Percentiles rank a stretch among this genome's conserved stretches.
These are phyloP conservation scores for Heloderma charlesbogerti DNA, from an alignment of 2,113 vertebrate species.

Conservation along the genomic window DNA sequence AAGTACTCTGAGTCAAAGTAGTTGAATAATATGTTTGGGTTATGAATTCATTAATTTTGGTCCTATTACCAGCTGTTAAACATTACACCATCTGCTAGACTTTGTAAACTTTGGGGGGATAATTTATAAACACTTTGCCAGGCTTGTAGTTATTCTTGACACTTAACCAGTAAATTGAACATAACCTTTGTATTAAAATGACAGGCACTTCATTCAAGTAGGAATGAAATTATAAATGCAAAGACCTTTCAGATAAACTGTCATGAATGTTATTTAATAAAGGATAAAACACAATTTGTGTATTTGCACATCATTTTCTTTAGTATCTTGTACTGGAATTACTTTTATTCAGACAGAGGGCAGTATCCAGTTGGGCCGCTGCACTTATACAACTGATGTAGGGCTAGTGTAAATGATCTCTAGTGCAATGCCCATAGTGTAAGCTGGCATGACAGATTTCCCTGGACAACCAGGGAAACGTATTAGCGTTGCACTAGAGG, in stretches of 20 bases:
- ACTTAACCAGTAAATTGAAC: neutral
- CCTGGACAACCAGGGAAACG: too few species aligned
- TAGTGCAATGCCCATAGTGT: too few species aligned
- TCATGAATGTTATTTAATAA: neutral
- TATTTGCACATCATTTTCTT: neutral
- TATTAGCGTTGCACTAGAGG: neutral
- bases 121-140: neutral
- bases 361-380: too few species aligned
- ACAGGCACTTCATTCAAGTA: rapidly evolving
- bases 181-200: neutral
- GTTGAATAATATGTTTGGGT: neutral
- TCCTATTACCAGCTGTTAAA: rapidly evolving
- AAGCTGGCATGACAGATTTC: too few species aligned
- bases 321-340: neutral
- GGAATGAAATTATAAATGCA: rapidly evolving
- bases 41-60: too few species aligned
- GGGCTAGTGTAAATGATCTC: too few species aligned
- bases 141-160: neutral
- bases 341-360: neutral
- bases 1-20: neutral
- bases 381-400: too few species aligned
- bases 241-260: neutral
- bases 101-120: rapidly evolving
- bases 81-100: rapidly evolving
- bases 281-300: neutral